Evolutionary conservation across 2,113 vertebrate genomes (phyloP), one percentile per base, ranked within the genome.

Genomic region (Baryphthengus martii): DNA sequence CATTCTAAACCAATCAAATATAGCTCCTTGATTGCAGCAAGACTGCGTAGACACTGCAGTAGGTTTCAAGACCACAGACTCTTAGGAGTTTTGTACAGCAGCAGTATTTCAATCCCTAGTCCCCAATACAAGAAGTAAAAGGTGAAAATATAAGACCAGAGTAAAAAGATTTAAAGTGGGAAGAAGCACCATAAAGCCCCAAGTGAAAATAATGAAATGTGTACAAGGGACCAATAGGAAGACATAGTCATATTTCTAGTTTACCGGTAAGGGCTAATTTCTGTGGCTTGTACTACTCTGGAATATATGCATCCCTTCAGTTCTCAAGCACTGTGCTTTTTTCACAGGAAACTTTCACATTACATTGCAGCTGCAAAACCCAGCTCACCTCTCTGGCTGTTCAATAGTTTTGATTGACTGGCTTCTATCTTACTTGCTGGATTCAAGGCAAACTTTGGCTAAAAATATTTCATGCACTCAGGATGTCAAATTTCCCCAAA

Each of bases 71-170:
- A 61, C 24, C 40, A 50, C 52, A 52, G 25, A 23, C 58, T 72
- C 56, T 77, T 37, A 49, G 39, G 44, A 78, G 33, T 63, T 90
- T 80, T 80, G 59, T 65, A 56, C 89, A 88, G 95, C 96, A 97
- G 97, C 97, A 98, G 95, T 97, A 97, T 96, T 96, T 96, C 92
- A 91, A 91, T 96, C 88, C 93, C 96, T 97, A 96, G 95, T 95
- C 94, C 95, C 61, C 90, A 91, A 6, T 47, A 87, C 4, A 11
- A 39, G 62, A 92, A 89, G 62, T 68, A 85, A 71, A 92, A 93
- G 73, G 77, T 67, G 68, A 75, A 94, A 92, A 71, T 82, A 42
- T 28, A 74, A 94, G 94, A 86, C 67, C 55, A 97, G 90, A 97
- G 56, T 85, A 59, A 86, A 95, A 96, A 88, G 93, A 82, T 87